Evolutionary conservation across 2,888 invertebrate species (phyloP).

Genomic region (Synanthedon formicaeformis): DNA sequence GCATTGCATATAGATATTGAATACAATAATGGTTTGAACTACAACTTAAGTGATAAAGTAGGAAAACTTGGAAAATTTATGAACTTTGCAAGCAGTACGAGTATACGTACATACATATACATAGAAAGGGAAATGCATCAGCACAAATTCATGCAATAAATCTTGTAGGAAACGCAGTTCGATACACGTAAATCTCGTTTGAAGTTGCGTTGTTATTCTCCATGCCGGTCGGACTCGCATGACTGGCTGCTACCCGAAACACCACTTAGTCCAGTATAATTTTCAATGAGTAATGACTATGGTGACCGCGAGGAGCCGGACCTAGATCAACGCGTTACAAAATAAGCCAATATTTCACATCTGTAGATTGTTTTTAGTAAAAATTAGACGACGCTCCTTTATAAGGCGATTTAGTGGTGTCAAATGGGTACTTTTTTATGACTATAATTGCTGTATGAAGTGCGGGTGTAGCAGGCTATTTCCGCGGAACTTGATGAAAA

Average conservation of each 20-base stretch:
- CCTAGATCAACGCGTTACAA: constrained; percentile 59
- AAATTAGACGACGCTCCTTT: too few relatives aligned
- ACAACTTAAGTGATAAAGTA: too few relatives aligned
- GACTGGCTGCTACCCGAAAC: constrained; percentile 54
- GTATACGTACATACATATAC: neutral
- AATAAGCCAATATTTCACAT: constrained; percentile 13
- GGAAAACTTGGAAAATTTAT: too few relatives aligned
- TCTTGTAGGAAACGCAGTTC: constrained; percentile 15
- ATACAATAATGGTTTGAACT: too few relatives aligned
- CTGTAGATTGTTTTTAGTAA: too few relatives aligned
- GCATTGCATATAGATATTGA: too few relatives aligned
- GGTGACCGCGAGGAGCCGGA: constrained; percentile 27
- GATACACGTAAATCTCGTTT: constrained; percentile 7
- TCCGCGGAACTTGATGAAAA: too few relatives aligned
- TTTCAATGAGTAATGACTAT: constrained; percentile 61
- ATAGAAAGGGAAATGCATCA: constrained; percentile 21
- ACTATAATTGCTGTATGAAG: too few relatives aligned
- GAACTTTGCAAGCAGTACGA: neutral
- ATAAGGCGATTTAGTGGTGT: too few relatives aligned
- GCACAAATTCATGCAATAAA: constrained; percentile 31
- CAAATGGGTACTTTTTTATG: too few relatives aligned
- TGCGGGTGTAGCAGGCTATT: too few relatives aligned
- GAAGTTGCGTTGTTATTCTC: neutral
- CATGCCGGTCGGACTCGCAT: constrained; percentile 15
- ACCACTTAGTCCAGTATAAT: constrained; percentile 64